Evolutionary conservation across 1,140 invertebrate genomes (phyloP), one percentile per base, ranked within the genome.

Genomic region (Zaprionus gabonicus): DNA sequence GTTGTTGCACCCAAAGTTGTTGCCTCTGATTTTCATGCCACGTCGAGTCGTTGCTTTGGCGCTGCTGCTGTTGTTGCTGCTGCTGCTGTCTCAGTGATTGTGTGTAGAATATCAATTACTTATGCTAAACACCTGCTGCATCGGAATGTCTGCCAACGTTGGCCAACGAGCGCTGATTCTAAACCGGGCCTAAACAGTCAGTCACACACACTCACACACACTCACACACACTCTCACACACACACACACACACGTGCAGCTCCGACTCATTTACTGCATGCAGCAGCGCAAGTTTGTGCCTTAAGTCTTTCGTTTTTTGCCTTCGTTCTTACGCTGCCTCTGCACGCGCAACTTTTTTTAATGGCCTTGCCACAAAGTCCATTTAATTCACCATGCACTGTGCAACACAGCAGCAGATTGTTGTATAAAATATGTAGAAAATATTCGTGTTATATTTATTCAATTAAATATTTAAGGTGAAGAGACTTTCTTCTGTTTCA

Each of bases 51-150:
- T 34, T 34, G 31, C 31, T 3, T 10, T 9, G 31, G 9, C 31
- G 31, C 31, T 64, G 74, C 44, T 53, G 36, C 49, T 58, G 27
- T 2, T n/a, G 41, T 0, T 7, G 41, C 60, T 57, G 56, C 12
- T 41, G 46, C 44, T 63, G 57, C 67, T 65, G 76, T 58, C 65
- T 41, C 72, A 64, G 66, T 76, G 83, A 84, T 84, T 91, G 85
- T 91, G 91, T 91, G 86, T 88, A 82, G 91, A 92, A 92, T 92
- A 92, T 92, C 91, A 92, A 92, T 92, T 92, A 92, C 91, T 92
- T 92, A 86, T 91, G 86, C 91, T 92, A 92, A 92, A 92, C 91
- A 92, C 91, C 91, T 92, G 91, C 91, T 91, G 79, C 91, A 92
- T 91, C 80, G 91, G 91, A 92, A 92, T 92, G 90, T 84, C 78